Base-by-base conservation (phyloP, 2,797 vertebrate species). In the Novumbra hubbsi region DNA sequence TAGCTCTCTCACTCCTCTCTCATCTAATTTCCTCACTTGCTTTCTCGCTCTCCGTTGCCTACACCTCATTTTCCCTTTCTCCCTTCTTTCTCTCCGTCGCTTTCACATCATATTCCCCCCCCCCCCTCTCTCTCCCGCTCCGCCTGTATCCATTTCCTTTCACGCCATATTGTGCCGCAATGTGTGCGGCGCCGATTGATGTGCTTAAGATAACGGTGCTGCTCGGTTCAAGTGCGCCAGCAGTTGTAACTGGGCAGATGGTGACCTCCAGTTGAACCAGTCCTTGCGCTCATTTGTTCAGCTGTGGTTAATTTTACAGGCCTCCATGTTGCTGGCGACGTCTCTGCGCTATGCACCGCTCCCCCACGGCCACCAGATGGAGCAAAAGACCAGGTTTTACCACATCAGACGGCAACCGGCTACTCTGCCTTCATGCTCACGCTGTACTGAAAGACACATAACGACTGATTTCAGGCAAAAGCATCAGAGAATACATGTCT, bases 231-330 rank as follows among this genome's bases (percentile, higher is more conserved):
- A 91, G 93, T 93, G 93, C 93, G 92, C 93, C 93, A 93, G 91
- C 90, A 87, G 92, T 93, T 86, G 92, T 93, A 93, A 91, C 89
- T 84, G 86, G 92, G 93, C 96, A 97, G 95, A 96, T 96, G 96
- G 95, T 95, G 96, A 96, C 95, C 96, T 93, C 89, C 91, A 89
- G 85, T 93, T 96, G 95, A 96, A 96, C 96, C 88, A 93, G 89
- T 93, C 92, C 92, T 90, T 90, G 85, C 79, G 86, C 94, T 95
- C 95, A 95, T 95, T 96, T 96, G 94, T 95, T 96, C 95, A 94
- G 94, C 94, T 95, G 94, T 93, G 92, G 94, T 95, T 95, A 93
- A 95, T 95, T 95, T 92, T 17, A 60, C 55, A 27, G 55, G 88
- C 88, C 88, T 86, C 83, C 74, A 80, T 83, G 83, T 86, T 86